Evolutionary conservation across 2,888 invertebrate genomes (phyloP).

Genomic region (Brenthis ino): DNA sequence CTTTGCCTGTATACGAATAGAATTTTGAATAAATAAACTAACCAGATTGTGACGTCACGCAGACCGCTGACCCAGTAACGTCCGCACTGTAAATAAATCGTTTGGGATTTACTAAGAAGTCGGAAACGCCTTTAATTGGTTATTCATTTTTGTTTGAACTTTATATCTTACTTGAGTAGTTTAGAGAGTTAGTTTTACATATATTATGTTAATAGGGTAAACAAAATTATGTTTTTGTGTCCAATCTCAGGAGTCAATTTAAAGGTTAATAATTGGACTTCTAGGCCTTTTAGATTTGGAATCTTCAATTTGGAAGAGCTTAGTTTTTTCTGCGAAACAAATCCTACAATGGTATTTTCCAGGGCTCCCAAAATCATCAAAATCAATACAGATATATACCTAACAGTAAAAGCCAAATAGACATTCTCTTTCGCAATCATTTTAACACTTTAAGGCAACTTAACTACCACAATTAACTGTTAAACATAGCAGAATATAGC

Average conservation of each 20-base stretch:
- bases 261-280: too few relatives aligned
- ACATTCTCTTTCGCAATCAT: neutral
- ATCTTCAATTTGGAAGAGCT: too few relatives aligned
- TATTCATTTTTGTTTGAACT: conserved; percentile 15
- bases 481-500: too few relatives aligned
- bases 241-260: too few relatives aligned
- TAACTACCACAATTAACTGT: too few relatives aligned
- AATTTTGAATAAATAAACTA: conserved; percentile 39
- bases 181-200: neutral
- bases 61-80: conserved; percentile 36
- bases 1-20: conserved; percentile 35
- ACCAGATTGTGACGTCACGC: conserved; percentile 38
- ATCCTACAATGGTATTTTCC: too few relatives aligned
- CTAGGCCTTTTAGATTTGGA: too few relatives aligned
- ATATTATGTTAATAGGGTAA: neutral
- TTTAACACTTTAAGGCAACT: neutral
- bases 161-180: neutral
- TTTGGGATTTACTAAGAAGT: conserved; percentile 16
- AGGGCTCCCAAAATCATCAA: too few relatives aligned
- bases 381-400: too few relatives aligned
- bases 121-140: conserved; percentile 19
- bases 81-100: conserved; percentile 26
- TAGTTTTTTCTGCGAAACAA: too few relatives aligned
- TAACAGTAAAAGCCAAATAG: too few relatives aligned
- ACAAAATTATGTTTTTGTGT: too few relatives aligned